phyloP scores from a whole-genome alignment of 2,113 vertebrate genomes.

The Ascaphus truei region DNA sequence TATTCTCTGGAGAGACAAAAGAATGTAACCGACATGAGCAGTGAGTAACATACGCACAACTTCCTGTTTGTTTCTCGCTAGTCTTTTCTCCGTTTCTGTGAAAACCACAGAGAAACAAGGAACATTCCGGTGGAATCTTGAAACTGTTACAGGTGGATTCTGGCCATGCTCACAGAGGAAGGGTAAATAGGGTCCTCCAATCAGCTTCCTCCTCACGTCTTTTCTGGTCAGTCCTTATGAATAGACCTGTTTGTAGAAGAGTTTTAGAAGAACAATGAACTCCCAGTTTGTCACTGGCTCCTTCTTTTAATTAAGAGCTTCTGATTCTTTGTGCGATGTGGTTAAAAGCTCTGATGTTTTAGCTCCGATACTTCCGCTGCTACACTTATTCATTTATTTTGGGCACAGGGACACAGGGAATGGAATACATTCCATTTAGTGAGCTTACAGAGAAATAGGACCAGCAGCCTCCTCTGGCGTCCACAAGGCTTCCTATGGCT shows the following conservation, averaged over 20 bases:
- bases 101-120: conserved; percentile 9
- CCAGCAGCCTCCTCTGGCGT: too few species aligned
- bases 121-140: neutral
- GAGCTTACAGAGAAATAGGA: too few species aligned
- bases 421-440: too few species aligned
- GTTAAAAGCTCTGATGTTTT: neutral
- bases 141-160: neutral
- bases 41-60: neutral
- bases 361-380: neutral
- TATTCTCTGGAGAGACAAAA: too few species aligned
- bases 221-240: neutral
- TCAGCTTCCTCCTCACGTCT: too few species aligned
- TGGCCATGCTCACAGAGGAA: neutral
- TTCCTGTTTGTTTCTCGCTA: neutral
- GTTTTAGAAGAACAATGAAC: neutral
- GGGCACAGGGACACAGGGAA: too few species aligned
- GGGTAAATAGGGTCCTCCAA: too few species aligned
- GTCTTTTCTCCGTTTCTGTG: conserved; percentile 4
- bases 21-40: too few species aligned
- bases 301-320: neutral
- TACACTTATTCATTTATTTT: neutral
- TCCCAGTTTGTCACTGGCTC: neutral
- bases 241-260: neutral
- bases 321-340: conserved; percentile 10
- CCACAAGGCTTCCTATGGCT: too few species aligned